Conservation (phyloP, 2,797 vertebrate genomes). For the Rhabdomys pumilio region DNA sequence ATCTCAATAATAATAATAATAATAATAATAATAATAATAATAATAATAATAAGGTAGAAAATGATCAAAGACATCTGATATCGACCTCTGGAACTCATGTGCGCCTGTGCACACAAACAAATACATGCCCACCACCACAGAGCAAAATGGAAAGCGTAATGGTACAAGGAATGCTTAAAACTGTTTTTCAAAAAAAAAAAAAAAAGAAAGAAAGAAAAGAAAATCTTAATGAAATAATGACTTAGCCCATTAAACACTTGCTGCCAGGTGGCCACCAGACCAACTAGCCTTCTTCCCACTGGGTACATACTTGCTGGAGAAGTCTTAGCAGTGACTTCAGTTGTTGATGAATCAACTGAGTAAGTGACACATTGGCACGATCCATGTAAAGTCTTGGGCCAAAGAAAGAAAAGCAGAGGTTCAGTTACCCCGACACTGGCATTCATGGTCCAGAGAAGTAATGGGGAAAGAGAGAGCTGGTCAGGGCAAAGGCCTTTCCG, state of each 20-base stretch:
- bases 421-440: background rate
- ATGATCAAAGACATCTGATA: background rate
- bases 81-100: background rate
- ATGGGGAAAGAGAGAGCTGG: background rate
- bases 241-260: background rate
- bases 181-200: background rate
- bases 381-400: background rate
- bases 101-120: background rate
- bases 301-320: background rate
- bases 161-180: background rate
- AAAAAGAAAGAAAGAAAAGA: too few species aligned
- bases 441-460: background rate
- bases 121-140: background rate
- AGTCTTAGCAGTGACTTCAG: background rate
- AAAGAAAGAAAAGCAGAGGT: conserved; percentile 13
- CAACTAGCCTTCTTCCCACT: background rate
- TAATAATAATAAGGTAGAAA: background rate
- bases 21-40: too few species aligned
- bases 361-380: background rate
- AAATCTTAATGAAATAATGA: background rate
- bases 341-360: background rate
- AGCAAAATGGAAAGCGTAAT: background rate
- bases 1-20: background rate
- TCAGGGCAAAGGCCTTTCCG: background rate
- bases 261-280: background rate